phyloP scores from a whole-genome alignment of 2,113 vertebrate species.

The Erythrolamprus reginae region DNA sequence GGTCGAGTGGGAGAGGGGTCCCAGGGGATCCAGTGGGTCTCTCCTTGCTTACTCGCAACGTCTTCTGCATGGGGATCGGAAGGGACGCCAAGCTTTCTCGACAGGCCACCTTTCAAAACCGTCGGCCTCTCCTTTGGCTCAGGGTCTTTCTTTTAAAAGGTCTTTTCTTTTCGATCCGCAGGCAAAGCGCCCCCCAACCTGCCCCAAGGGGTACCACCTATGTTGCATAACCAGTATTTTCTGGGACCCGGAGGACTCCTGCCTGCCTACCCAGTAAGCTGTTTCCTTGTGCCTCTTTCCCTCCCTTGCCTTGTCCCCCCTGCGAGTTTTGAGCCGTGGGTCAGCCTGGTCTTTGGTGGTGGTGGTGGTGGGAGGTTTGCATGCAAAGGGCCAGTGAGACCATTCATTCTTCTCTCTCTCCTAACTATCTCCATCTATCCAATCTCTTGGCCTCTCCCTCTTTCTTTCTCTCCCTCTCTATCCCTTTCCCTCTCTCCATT shows the following conservation, averaged over 20 bases:
- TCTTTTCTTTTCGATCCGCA: slow-evolving; percentile 64
- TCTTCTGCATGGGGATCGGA: background rate
- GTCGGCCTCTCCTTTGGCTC: background rate
- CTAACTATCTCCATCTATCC: no score
- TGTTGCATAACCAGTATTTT: slow-evolving; percentile 97
- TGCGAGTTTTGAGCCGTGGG: background rate
- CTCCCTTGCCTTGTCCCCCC: background rate
- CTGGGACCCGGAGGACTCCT: slow-evolving; percentile 95
- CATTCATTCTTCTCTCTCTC: no score
- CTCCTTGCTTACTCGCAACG: background rate
- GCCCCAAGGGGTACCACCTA: slow-evolving; percentile 89
- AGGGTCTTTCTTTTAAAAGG: slow-evolving; percentile 28
- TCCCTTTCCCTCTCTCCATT: no score
- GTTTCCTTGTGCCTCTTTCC: slow-evolving; percentile 19
- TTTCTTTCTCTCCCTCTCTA: no score
- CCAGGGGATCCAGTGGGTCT: background rate
- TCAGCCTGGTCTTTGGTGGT: background rate
- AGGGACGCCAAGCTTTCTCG: background rate
- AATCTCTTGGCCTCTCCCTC: no score
- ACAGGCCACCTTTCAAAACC: background rate
- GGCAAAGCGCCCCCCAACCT: slow-evolving; percentile 95
- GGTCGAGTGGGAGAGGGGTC: background rate
- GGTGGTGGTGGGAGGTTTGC: no score
- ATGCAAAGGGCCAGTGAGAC: background rate
- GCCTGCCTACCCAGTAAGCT: slow-evolving; percentile 94